Conservation (phyloP, 2,113 vertebrate species). For the Ivindomyrus marchei region DNA sequence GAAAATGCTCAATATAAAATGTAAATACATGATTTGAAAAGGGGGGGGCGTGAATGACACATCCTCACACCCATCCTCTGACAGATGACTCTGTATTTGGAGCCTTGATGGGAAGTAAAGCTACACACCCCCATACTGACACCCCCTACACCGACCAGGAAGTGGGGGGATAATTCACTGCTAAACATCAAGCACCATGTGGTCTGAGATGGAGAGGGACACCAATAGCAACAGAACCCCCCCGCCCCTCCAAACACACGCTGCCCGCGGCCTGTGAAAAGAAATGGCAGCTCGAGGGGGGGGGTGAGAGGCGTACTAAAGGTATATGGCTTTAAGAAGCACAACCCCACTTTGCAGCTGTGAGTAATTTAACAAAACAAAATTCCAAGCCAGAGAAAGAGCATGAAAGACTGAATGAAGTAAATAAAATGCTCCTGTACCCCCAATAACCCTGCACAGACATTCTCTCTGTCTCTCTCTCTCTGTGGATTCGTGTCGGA, state of each 20-base stretch:
- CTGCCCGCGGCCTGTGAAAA: constrained; percentile 17
- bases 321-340: constrained; percentile 24
- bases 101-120: constrained; percentile 15
- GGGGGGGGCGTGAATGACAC: constrained; percentile 38
- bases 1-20: constrained; percentile 32
- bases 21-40: constrained; percentile 37
- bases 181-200: constrained; percentile 17
- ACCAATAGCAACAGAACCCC: constrained; percentile 9
- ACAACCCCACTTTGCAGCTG: constrained; percentile 33
- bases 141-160: constrained; percentile 28
- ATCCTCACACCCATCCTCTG: constrained; percentile 24
- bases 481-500: constrained; percentile 54
- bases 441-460: constrained; percentile 14
- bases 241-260: constrained; percentile 14
- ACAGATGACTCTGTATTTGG: constrained; percentile 34
- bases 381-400: constrained; percentile 32
- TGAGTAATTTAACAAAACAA: constrained; percentile 43
- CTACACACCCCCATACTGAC: constrained; percentile 23
- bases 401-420: constrained; percentile 30
- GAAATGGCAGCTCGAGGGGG: not conserved
- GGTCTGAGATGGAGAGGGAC: not conserved
- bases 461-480: constrained; percentile 37
- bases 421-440: constrained; percentile 10
- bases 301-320: not conserved
- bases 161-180: not conserved